These are phyloP conservation scores for Erythrolamprus reginae DNA, from an alignment of 2,113 vertebrate species.

Conservation along the genomic window DNA sequence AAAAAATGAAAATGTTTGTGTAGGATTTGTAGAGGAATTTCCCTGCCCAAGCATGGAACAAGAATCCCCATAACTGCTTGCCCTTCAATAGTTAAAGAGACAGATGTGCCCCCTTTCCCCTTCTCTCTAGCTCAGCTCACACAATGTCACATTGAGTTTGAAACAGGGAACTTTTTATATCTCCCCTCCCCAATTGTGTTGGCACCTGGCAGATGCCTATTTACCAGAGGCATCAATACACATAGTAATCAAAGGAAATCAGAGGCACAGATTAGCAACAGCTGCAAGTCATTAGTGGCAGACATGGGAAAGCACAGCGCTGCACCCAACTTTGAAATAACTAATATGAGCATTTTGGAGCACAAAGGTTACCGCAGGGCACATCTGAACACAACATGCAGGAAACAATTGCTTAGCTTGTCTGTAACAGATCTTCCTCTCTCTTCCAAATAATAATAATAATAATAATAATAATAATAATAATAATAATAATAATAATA, in stretches of 20 bases:
- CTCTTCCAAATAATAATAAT: slow-evolving; percentile 8
- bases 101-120: slow-evolving; percentile 60
- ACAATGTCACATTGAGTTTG: slow-evolving; percentile 84
- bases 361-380: slow-evolving; percentile 73
- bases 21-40: slow-evolving; percentile 49
- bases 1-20: background rate
- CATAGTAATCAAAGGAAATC: slow-evolving; percentile 84
- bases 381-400: slow-evolving; percentile 57
- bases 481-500: background rate
- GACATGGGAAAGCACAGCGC: slow-evolving; percentile 80
- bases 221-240: slow-evolving; percentile 84
- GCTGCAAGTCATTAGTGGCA: slow-evolving; percentile 85
- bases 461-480: background rate
- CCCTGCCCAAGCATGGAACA: slow-evolving; percentile 61
- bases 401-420: slow-evolving; percentile 75
- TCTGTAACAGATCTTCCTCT: slow-evolving; percentile 57
- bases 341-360: slow-evolving; percentile 72
- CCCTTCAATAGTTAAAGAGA: slow-evolving; percentile 75
- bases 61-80: slow-evolving; percentile 67
- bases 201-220: slow-evolving; percentile 85
- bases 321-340: slow-evolving; percentile 76
- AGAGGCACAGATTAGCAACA: slow-evolving; percentile 82
- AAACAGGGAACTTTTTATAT: slow-evolving; percentile 84
- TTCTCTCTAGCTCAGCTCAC: slow-evolving; percentile 46
- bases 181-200: slow-evolving; percentile 71